Conservation (phyloP, 2,797 vertebrate species). For the Novumbra hubbsi region DNA sequence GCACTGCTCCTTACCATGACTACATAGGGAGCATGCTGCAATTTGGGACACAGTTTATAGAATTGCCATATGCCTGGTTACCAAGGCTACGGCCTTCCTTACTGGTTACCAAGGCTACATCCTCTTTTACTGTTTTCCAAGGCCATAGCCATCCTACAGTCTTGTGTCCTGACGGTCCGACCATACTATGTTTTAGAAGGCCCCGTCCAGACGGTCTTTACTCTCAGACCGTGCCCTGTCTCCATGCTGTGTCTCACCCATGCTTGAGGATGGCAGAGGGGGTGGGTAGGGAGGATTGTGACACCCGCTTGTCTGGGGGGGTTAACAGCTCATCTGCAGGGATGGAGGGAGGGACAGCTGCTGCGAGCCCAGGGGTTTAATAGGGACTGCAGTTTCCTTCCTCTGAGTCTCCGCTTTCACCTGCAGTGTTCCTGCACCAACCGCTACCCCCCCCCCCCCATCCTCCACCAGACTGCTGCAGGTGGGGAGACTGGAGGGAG, state of each 20-base stretch:
- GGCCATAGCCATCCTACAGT: too few species aligned
- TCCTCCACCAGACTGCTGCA: background rate
- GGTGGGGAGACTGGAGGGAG: background rate
- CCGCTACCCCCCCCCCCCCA: background rate
- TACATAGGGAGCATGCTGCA: background rate
- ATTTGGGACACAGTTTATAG: background rate
- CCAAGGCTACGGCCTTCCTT: background rate
- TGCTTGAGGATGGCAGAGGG: conserved; percentile 8
- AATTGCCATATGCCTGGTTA: background rate
- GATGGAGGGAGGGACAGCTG: conserved; percentile 50
- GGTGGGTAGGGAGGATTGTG: conserved; percentile 34
- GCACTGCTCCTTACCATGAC: background rate
- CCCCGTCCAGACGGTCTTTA: too few species aligned
- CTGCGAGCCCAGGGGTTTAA: conserved; percentile 55
- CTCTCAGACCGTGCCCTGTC: background rate
- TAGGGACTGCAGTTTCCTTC: conserved; percentile 54
- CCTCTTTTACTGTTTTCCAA: background rate
- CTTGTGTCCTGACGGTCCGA: too few species aligned
- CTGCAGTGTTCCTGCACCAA: conserved; percentile 62
- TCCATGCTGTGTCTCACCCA: background rate
- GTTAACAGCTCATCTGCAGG: conserved; percentile 58
- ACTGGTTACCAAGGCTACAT: background rate
- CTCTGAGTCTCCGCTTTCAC: conserved; percentile 40
- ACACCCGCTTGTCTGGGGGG: conserved; percentile 30
- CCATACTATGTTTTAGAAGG: too few species aligned